Evolutionary conservation across 2,113 vertebrate genomes (phyloP).

Genomic region (Theropithecus gelada): DNA sequence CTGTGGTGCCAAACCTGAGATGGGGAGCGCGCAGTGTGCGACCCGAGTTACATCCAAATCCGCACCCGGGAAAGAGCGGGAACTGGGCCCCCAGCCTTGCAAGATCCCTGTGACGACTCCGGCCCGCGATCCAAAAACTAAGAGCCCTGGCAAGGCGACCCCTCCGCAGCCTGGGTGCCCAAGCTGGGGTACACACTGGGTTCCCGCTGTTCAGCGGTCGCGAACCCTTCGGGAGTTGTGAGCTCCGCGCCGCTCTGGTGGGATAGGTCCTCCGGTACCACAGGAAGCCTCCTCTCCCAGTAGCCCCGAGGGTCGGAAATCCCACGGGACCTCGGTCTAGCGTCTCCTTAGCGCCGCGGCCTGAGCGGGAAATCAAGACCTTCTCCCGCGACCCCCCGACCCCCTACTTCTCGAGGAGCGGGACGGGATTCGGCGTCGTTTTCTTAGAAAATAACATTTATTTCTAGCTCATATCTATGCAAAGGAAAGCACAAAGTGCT

Average conservation of each 20-base stretch:
- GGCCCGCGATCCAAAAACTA: fast-evolving
- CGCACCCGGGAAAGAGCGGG: not conserved
- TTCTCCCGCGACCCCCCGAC: not conserved
- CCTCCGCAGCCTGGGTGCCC: not conserved
- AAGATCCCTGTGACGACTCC: not conserved
- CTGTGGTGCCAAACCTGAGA: not conserved
- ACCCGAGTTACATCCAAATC: not conserved
- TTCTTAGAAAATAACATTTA: conserved; percentile 98
- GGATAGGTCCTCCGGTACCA: too few relatives aligned
- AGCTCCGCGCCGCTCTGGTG: not conserved
- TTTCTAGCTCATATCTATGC: conserved; percentile 91
- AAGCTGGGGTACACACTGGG: not conserved
- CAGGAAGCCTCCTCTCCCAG: not conserved
- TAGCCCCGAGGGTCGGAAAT: not conserved
- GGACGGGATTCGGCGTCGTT: conserved; percentile 40
- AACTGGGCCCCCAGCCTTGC: not conserved
- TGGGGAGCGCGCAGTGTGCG: not conserved
- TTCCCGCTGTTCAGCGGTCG: not conserved
- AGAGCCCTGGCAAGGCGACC: not conserved
- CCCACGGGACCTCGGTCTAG: not conserved
- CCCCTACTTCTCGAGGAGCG: not conserved
- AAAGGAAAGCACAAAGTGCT: conserved; percentile 91
- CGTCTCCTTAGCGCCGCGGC: not conserved
- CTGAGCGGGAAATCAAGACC: not conserved
- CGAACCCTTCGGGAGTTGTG: not conserved